Evolutionary conservation across 2,797 vertebrate species (phyloP).

Genomic region (Phylloscopus collybita): DNA sequence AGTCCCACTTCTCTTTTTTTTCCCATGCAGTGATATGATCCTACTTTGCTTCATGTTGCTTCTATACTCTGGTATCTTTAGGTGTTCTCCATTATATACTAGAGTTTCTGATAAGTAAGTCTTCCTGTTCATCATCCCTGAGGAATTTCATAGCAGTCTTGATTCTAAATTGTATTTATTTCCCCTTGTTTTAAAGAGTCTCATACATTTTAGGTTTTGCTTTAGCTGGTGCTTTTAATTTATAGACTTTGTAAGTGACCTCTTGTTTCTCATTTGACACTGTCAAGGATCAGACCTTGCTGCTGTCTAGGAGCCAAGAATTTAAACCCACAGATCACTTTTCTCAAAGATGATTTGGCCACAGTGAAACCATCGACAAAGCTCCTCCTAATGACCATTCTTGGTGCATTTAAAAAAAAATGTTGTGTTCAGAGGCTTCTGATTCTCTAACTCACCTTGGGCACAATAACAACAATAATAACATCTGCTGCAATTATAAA

Average conservation of each 20-base stretch:
- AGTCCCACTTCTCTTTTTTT: neutral
- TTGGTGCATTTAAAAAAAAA: neutral
- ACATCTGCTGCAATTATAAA: neutral
- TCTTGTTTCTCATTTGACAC: neutral
- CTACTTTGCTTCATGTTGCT: neutral
- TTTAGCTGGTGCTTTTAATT: conserved; percentile 10
- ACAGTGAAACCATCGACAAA: neutral
- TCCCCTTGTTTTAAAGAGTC: neutral
- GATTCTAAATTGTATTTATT: neutral
- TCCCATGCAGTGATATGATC: neutral
- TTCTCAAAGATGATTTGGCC: neutral
- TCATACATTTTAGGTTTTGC: neutral
- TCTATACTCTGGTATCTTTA: neutral
- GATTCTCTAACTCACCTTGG: neutral
- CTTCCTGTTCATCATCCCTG: neutral
- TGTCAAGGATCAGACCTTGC: neutral
- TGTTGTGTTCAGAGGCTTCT: neutral
- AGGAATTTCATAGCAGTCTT: neutral
- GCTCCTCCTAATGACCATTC: neutral
- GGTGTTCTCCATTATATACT: neutral
- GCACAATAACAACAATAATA: neutral
- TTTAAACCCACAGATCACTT: neutral
- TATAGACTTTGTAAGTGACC: neutral
- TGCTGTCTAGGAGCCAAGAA: neutral
- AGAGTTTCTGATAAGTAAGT: neutral